Base-by-base conservation (phyloP, 2,888 invertebrate genomes). In the Monochamus alternatus region DNA sequence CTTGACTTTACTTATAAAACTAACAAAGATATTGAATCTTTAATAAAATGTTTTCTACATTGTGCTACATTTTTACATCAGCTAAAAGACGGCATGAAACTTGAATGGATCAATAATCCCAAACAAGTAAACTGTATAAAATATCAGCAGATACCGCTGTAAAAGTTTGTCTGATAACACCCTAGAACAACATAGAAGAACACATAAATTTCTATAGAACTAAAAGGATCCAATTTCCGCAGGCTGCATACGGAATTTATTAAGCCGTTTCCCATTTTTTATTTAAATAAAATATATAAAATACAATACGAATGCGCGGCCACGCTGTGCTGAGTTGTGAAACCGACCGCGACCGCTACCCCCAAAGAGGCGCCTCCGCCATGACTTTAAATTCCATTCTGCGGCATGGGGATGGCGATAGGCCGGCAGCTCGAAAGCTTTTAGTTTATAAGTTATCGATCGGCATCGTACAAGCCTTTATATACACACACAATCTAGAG, bases 271-370 rank as follows among this genome's bases (percentile, higher is more conserved):
- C 3, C 47, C 3, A 47, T 47, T 47, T 47, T 38, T 47, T 47
- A 8, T 47, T 12, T 47, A 47, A 47, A 47, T 47, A 47, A 47
- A 47, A 47, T 47, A 10, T 47, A 58, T 22, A 58, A 30, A 30
- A 7, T 58, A 58, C 14, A 58, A 58, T 58, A 58, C 14, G 58
- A 30, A 22, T 14, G 30, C 30, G 47, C 47, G 30, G 64, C 14
- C 14, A 65, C 30, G 64, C 22, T 47, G 47, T 65, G 47, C 47
- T 65, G 51, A 65, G 64, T 51, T 51, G 64, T 65, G 44, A 65
- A 65, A 65, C 51, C 51, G 64, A 65, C 64, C 64, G 47, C 30
- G 31, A 47, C 47, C 44, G 43, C 62, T 14, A 43, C 38, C 62
- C 43, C 62, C 43, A 43, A 63, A 63, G 43, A 63, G 32, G 22